Percentiles rank a stretch among this genome's conserved stretches.
Evolutionary conservation across 2,888 invertebrate species (phyloP).

Genomic region (Pristionchus maxplancki): DNA sequence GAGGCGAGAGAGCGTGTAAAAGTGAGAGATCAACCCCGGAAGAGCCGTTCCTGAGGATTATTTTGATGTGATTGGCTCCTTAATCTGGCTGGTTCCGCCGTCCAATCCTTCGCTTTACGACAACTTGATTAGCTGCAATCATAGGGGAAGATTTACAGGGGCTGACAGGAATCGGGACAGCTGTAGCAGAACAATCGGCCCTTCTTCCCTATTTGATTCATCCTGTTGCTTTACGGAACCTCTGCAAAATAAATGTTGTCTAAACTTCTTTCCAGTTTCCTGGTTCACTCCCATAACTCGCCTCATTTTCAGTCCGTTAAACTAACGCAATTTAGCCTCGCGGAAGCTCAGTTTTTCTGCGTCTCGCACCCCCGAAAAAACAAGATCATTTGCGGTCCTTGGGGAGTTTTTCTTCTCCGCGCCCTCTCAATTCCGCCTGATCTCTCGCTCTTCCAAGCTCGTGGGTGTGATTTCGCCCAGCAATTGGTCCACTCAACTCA

Average conservation of each 20-base stretch:
- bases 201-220: background rate
- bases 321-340: background rate
- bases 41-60: background rate
- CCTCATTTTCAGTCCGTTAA: background rate
- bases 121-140: conserved; percentile 19
- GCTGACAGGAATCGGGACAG: background rate
- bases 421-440: background rate
- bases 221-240: too few species aligned
- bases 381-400: conserved; percentile 25
- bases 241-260: too few species aligned
- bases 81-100: background rate
- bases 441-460: background rate
- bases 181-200: background rate
- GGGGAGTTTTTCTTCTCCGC: conserved; percentile 23
- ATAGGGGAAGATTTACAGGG: background rate
- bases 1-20: background rate
- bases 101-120: background rate
- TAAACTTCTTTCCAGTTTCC: background rate
- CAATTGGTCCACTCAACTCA: conserved; percentile 5
- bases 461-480: conserved; percentile 17
- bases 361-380: background rate
- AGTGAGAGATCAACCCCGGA: background rate
- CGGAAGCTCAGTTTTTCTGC: background rate
- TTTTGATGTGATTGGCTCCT: background rate
- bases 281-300: background rate